A percentile compares a stretch with the other conserved stretches of the same genome.
These are phyloP conservation scores for Chaitophorus viminalis DNA, from an alignment of 2,888 invertebrate species.

Conservation along the genomic window DNA sequence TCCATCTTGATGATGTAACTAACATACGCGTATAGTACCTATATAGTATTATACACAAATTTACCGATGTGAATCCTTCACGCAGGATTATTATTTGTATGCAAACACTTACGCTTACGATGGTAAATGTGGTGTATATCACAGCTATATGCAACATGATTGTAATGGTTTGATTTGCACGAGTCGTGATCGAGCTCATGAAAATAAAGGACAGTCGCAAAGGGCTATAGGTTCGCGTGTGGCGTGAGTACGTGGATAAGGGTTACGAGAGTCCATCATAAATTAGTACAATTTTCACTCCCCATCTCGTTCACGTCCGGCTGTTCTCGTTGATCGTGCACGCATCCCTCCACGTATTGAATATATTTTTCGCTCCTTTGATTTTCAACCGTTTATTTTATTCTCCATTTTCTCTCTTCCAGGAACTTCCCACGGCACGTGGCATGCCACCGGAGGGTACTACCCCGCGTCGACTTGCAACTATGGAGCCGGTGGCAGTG, in stretches of 20 bases:
- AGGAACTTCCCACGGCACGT: constrained; percentile 54
- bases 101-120: no score
- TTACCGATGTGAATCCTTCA: no score
- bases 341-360: background rate
- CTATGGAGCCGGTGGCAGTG: constrained; percentile 30
- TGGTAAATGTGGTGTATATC: no score
- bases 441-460: constrained; percentile 43
- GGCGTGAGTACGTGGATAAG: no score
- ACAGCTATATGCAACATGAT: no score
- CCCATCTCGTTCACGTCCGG: background rate
- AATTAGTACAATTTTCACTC: constrained; percentile 11
- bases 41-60: no score
- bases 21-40: no score
- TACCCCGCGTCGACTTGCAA: constrained; percentile 26
- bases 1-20: no score
- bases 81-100: no score
- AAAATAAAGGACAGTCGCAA: background rate
- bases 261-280: background rate
- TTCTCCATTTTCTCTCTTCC: background rate
- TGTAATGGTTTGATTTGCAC: background rate
- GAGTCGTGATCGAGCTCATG: background rate
- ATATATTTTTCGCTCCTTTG: background rate
- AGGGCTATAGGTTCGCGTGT: no score
- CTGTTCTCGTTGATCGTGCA: background rate
- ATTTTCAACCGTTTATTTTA: background rate